Evolutionary conservation across 2,113 vertebrate genomes (phyloP).

Genomic region (Myiopsitta monachus): DNA sequence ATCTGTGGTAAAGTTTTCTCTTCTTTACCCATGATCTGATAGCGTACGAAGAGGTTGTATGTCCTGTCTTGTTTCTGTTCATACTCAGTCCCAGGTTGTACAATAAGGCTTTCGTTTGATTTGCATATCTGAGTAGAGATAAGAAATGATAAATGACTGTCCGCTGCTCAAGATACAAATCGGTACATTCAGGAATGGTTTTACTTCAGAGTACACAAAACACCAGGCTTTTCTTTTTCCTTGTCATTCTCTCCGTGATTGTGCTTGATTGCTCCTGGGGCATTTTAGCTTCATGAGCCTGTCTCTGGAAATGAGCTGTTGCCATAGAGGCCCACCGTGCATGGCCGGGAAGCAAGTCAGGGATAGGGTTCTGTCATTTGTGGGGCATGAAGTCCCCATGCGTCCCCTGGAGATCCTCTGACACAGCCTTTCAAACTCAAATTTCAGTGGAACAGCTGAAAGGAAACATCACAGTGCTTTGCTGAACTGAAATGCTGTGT

Average conservation of each 20-base stretch:
- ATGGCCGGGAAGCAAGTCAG: not conserved
- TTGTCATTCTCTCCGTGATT: not conserved
- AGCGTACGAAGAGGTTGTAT: not conserved
- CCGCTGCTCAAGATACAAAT: not conserved
- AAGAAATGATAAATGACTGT: not conserved
- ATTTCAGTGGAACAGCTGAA: not conserved
- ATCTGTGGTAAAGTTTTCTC: not conserved
- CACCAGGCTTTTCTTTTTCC: not conserved
- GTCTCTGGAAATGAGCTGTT: not conserved
- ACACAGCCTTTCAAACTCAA: not conserved
- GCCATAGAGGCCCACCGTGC: fast-evolving
- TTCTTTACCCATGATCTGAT: not conserved
- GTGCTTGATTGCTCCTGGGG: not conserved
- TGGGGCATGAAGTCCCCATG: not conserved
- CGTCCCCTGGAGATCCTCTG: not conserved
- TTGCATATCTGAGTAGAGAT: not conserved
- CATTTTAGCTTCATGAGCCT: not conserved
- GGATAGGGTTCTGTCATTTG: not conserved
- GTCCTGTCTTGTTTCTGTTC: not conserved
- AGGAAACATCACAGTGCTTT: not conserved
- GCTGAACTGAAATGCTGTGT: not conserved
- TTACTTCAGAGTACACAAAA: not conserved
- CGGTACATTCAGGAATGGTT: not conserved
- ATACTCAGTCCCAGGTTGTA: not conserved
- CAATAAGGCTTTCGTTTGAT: not conserved